Conservation (phyloP, 2,797 vertebrate genomes). For the Malacoraja senta region DNA sequence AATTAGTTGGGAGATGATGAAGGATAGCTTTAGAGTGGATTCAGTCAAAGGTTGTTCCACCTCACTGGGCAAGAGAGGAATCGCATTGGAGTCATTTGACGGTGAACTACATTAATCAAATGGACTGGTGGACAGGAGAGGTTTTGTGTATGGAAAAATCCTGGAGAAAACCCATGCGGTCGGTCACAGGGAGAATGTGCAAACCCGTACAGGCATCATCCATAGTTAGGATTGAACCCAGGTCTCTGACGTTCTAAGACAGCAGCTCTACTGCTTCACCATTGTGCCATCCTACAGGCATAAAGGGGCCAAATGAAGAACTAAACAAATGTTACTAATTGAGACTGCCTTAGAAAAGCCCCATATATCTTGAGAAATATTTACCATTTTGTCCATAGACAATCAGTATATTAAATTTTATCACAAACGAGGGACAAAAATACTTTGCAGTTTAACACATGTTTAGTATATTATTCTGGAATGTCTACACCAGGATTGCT, state of each 20-base stretch:
- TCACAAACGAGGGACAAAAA: not conserved
- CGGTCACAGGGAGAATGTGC: too few species aligned
- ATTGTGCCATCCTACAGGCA: too few species aligned
- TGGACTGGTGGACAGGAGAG: too few species aligned
- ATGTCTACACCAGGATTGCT: not conserved
- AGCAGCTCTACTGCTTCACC: too few species aligned
- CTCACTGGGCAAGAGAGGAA: not conserved
- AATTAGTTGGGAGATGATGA: not conserved
- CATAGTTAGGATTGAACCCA: too few species aligned
- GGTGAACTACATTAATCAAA: too few species aligned
- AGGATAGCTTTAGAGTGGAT: not conserved
- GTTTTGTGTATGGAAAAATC: too few species aligned
- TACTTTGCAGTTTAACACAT: not conserved
- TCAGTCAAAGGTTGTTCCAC: not conserved
- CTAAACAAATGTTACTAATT: not conserved
- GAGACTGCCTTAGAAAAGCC: not conserved
- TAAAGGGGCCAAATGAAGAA: not conserved
- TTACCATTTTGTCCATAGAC: not conserved
- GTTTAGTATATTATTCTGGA: not conserved
- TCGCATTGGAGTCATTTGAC: not conserved
- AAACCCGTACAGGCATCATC: too few species aligned
- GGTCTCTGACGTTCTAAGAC: too few species aligned
- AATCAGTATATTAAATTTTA: not conserved
- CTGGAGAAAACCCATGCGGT: too few species aligned
- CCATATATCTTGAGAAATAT: not conserved